These are phyloP conservation scores for Chroicocephalus ridibundus DNA, from an alignment of 2,113 vertebrate species.

Conservation along the genomic window DNA sequence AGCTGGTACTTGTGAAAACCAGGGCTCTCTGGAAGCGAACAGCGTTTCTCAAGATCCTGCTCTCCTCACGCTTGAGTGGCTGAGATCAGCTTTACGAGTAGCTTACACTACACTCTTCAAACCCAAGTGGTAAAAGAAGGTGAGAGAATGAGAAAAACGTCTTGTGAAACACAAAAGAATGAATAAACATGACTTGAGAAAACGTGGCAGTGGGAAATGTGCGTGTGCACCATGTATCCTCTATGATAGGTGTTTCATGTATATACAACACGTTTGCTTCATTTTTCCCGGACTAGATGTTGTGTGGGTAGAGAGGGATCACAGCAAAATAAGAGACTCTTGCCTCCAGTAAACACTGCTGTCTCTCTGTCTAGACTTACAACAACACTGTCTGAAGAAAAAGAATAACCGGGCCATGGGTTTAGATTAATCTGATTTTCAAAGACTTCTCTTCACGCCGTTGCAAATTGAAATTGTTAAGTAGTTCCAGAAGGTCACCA, in stretches of 20 bases:
- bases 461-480: background rate
- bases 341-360: background rate
- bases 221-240: fast-evolving
- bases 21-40: fast-evolving
- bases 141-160: background rate
- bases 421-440: background rate
- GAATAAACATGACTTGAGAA: background rate
- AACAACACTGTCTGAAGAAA: background rate
- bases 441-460: background rate
- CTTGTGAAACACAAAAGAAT: background rate
- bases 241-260: background rate
- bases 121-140: background rate
- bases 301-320: background rate
- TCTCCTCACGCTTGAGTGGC: background rate
- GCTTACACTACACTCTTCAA: background rate
- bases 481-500: background rate
- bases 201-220: background rate
- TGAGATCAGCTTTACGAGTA: background rate
- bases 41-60: background rate
- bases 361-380: background rate
- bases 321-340: background rate
- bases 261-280: background rate
- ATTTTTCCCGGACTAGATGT: background rate
- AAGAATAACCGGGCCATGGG: background rate
- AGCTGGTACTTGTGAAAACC: background rate